Evolutionary conservation across 2,113 vertebrate genomes (phyloP).

Genomic region (Rhombomys opimus): DNA sequence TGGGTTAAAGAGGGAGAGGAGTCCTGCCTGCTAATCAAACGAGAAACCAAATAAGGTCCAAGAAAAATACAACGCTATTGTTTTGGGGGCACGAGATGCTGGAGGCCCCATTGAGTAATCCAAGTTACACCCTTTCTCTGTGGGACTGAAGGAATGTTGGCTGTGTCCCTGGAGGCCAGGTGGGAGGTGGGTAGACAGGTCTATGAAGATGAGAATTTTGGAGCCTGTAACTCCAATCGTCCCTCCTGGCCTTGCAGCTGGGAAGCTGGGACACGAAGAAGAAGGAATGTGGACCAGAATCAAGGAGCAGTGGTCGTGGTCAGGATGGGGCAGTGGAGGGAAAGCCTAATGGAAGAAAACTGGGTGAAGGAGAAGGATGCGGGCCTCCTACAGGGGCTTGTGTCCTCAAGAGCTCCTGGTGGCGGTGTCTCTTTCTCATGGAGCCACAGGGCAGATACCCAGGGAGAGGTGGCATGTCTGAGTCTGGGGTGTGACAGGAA

Average conservation of each 20-base stretch:
- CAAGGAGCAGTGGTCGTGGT: neutral
- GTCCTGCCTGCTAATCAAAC: slow-evolving; percentile 69
- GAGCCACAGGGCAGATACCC: slow-evolving; percentile 45
- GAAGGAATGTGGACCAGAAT: neutral
- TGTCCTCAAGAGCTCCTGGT: slow-evolving; percentile 62
- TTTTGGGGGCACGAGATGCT: slow-evolving; percentile 78
- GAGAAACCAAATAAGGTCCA: slow-evolving; percentile 71
- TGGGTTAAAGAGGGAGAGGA: slow-evolving; percentile 20
- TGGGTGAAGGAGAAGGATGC: neutral
- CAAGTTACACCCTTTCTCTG: slow-evolving; percentile 73
- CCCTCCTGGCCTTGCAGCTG: slow-evolving; percentile 51
- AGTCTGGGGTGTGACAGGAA: slow-evolving; percentile 73
- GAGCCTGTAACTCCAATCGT: slow-evolving; percentile 54
- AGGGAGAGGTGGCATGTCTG: slow-evolving; percentile 68
- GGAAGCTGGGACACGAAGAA: slow-evolving; percentile 25
- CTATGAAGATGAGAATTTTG: slow-evolving; percentile 67
- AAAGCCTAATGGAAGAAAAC: neutral
- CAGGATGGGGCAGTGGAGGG: neutral
- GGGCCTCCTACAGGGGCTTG: slow-evolving; percentile 50
- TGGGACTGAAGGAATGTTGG: slow-evolving; percentile 78
- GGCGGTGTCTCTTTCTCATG: neutral
- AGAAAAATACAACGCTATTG: slow-evolving; percentile 80
- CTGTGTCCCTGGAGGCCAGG: slow-evolving; percentile 66
- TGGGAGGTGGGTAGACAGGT: slow-evolving; percentile 82
- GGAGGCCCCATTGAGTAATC: slow-evolving; percentile 80